Evolutionary conservation across 1,140 invertebrate genomes (phyloP), one percentile per base, ranked within the genome.

Genomic region (Aphelenchoides fujianensis): DNA sequence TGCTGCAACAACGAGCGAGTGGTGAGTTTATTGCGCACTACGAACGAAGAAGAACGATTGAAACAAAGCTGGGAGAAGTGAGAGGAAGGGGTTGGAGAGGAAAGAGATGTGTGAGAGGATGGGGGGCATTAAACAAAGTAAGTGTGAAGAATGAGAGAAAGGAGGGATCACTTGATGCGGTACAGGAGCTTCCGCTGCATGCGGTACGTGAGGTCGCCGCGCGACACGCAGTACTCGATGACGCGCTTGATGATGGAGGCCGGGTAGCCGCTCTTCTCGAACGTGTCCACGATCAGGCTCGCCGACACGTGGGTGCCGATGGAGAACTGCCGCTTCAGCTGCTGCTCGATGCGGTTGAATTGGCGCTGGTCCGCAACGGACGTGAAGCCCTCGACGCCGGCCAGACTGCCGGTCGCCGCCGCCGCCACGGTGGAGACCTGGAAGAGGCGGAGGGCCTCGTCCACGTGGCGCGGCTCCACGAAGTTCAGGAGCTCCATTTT

Each of bases 401-500:
- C 89, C 57, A 99, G 87, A 81, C 89, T 91, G 28, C 97, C 96
- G 57, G 92, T 91, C 87, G 90, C 92, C 0, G 95, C 95, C 61
- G 97, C 95, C 85, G 94, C 92, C 23, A 99, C 86, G 1, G 97
- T 99, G 0, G 96, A 99, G 0, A 98, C 95, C 87, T 96, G 92
- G 85, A 99, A 99, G 3, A 99, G 87, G n/a, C 97, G 87, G n/a
- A 99, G 86, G 0, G 97, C 93, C 87, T 99, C 97, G 76, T 95
- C 92, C 0, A 99, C 92, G 84, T 99, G 94, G 7, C 88, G 86
- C 82, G 96, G 93, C 0, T 89, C 91, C 1, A 92, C 95, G 86
- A 98, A 98, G 0, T 93, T 90, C 68, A 90, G 88, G n/a, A 99
- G 85, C 78, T 93, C 90, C 94, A 99, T 98, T 88, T 99, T 99